Conservation (phyloP, 2,797 vertebrate species). For the Lepidocolaptes lacrymiger region DNA sequence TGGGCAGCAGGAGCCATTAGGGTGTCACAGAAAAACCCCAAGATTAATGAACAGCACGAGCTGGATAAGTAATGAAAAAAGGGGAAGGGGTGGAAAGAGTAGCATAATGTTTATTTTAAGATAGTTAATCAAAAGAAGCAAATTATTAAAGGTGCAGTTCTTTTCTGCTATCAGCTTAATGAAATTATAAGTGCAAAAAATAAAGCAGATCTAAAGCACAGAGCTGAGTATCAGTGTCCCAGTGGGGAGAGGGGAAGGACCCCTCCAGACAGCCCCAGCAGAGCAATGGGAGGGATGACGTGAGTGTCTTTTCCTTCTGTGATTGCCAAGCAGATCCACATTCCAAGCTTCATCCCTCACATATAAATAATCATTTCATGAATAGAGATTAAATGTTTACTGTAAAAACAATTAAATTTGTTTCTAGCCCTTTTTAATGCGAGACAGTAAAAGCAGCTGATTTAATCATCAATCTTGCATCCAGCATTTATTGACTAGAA, state of each 20-base stretch:
- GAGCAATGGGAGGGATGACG: not conserved
- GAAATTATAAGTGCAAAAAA: not conserved
- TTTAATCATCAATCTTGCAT: slow-evolving; percentile 39
- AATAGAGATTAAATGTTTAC: slow-evolving; percentile 62
- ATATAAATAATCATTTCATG: slow-evolving; percentile 33
- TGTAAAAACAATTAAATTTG: slow-evolving; percentile 63
- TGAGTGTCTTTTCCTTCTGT: not conserved
- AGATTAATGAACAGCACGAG: slow-evolving; percentile 54
- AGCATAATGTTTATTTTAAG: slow-evolving; percentile 53
- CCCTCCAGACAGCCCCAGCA: not conserved
- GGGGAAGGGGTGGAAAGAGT: not conserved
- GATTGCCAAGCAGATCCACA: not conserved
- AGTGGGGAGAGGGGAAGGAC: not conserved
- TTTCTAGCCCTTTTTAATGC: slow-evolving; percentile 44
- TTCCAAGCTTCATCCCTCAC: not conserved
- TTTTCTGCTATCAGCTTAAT: not conserved
- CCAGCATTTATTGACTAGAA: slow-evolving; percentile 11
- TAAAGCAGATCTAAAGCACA: not conserved
- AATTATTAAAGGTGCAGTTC: slow-evolving; percentile 40
- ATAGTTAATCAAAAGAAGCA: not conserved
- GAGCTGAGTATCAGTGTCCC: not conserved
- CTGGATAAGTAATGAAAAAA: slow-evolving; percentile 48
- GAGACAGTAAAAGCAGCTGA: slow-evolving; percentile 53
- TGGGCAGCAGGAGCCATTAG: slow-evolving; percentile 66
- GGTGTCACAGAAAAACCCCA: slow-evolving; percentile 55